phyloP scores from a whole-genome alignment of 2,113 vertebrate genomes.

The Sialia sialis region DNA sequence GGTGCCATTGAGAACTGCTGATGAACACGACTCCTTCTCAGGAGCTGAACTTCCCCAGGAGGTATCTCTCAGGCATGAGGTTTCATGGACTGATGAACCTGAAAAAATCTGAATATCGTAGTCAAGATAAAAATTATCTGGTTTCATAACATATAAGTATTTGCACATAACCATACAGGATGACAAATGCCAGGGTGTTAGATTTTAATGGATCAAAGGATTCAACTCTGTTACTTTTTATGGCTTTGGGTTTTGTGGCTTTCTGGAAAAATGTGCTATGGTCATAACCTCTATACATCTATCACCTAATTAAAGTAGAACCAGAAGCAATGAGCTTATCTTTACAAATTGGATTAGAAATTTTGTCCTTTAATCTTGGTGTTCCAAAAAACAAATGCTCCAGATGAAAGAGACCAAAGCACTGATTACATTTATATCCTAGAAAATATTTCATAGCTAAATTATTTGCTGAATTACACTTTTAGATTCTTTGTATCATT shows the following conservation, averaged over 20 bases:
- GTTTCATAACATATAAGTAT: neutral
- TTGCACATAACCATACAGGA: neutral
- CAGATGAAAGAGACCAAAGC: neutral
- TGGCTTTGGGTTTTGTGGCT: conserved; percentile 6
- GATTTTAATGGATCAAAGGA: conserved; percentile 38
- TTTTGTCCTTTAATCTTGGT: neutral
- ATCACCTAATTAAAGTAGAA: conserved; percentile 31
- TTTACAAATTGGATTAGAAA: conserved; percentile 28
- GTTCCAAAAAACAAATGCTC: neutral
- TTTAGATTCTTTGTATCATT: neutral
- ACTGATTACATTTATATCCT: neutral
- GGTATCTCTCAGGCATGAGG: neutral
- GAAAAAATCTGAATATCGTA: neutral
- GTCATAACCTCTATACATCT: neutral
- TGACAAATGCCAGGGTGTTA: neutral
- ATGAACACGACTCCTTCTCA: neutral
- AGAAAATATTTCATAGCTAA: neutral
- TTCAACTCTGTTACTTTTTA: neutral
- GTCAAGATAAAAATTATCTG: neutral
- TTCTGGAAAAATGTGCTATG: neutral
- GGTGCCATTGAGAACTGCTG: neutral
- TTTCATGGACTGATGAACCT: neutral
- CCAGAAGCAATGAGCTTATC: neutral
- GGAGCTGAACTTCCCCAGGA: neutral
- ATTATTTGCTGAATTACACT: neutral